Percentiles rank a stretch among this genome's conserved stretches.
Evolutionary conservation across 1,140 invertebrate species (phyloP).

Genomic region (Ladona fulva): DNA sequence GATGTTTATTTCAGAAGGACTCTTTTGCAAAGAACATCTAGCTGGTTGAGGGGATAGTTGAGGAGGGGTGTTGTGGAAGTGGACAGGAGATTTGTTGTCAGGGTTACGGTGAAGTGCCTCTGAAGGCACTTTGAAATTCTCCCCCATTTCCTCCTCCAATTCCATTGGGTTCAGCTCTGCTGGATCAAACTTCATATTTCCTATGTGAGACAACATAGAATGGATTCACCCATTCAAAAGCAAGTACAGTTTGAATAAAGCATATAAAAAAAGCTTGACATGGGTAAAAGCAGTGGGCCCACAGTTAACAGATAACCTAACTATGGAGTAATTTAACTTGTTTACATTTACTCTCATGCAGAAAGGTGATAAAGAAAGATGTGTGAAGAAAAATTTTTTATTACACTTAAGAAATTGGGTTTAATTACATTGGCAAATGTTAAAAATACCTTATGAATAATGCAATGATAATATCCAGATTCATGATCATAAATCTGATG

Average conservation of each 20-base stretch:
- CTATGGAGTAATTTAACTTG: no score
- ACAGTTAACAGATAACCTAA: no score
- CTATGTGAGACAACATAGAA: not conserved
- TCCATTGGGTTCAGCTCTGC: not conserved
- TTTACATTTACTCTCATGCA: no score
- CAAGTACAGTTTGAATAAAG: not conserved
- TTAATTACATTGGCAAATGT: no score
- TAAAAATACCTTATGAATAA: no score
- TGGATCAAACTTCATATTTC: not conserved
- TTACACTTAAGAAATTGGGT: no score
- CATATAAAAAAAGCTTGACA: not conserved
- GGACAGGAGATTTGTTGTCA: not conserved
- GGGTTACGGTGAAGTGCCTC: not conserved
- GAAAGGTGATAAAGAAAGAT: no score
- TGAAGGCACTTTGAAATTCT: not conserved
- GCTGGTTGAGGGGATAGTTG: not conserved
- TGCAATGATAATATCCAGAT: no score
- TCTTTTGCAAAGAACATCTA: not conserved
- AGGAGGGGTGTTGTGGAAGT: not conserved
- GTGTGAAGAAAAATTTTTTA: no score
- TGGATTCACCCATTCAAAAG: not conserved
- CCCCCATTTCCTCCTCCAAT: not conserved
- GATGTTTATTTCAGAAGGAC: not conserved
- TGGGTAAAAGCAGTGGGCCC: no score
- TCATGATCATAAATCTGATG: no score